phyloP scores from a whole-genome alignment of 2,113 vertebrate species.

The Cyprinodon brontotheroides region DNA sequence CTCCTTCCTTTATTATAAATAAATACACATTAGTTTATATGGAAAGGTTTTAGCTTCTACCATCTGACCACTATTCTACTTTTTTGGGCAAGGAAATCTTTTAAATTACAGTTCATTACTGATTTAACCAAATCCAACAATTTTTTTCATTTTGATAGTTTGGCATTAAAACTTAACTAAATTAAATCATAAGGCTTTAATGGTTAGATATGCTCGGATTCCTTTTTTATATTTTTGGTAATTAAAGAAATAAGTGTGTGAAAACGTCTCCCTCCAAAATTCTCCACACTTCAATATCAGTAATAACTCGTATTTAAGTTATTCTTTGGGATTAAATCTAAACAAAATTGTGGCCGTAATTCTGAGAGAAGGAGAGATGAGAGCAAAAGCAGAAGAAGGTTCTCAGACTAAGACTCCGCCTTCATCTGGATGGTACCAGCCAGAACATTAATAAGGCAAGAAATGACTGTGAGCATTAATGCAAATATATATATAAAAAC shows the following conservation, averaged over 20 bases:
- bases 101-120: background rate
- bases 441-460: slow-evolving; percentile 51
- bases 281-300: background rate
- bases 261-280: background rate
- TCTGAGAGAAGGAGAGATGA: slow-evolving; percentile 45
- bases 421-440: slow-evolving; percentile 49
- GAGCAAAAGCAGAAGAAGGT: background rate
- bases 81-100: background rate
- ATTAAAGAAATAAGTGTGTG: background rate
- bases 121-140: too few relatives aligned
- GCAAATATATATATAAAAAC: slow-evolving; percentile 24
- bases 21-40: slow-evolving; percentile 31
- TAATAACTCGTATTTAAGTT: too few relatives aligned
- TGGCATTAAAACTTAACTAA: too few relatives aligned
- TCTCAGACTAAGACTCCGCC: slow-evolving; percentile 35
- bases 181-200: background rate
- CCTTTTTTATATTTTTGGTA: background rate
- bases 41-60: slow-evolving; percentile 20
- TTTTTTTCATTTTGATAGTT: too few relatives aligned
- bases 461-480: slow-evolving; percentile 53
- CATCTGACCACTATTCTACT: too few relatives aligned
- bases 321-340: slow-evolving; percentile 62
- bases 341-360: slow-evolving; percentile 26
- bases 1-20: slow-evolving; percentile 46
- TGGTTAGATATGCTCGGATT: background rate